These are phyloP conservation scores for Drosophila peninsularis DNA, from an alignment of 2,888 invertebrate species.

Conservation along the genomic window DNA sequence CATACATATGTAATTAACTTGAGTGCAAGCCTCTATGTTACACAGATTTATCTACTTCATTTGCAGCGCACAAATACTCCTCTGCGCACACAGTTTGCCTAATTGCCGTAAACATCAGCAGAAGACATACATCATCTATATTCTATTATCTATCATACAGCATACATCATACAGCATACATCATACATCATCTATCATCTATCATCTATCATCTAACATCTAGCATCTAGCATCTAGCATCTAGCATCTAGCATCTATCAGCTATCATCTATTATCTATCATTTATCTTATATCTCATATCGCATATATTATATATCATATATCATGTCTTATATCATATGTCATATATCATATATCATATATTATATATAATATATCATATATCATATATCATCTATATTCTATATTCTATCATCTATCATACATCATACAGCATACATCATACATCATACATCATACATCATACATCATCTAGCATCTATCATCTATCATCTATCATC, in stretches of 20 bases:
- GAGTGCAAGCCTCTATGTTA: not conserved
- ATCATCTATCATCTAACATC: too few relatives aligned
- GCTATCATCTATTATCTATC: not conserved
- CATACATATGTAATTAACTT: slow-evolving; percentile 3
- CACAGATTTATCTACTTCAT: not conserved
- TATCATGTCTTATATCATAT: not conserved
- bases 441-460: not conserved
- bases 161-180: too few relatives aligned
- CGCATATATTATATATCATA: not conserved
- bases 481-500: not conserved
- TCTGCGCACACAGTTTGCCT: not conserved
- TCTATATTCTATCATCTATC: not conserved
- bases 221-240: not conserved
- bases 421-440: not conserved
- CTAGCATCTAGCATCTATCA: not conserved
- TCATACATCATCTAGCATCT: not conserved
- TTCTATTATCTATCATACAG: not conserved
- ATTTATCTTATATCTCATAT: not conserved
- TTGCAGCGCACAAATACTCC: not conserved
- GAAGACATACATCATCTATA: not conserved
- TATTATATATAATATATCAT: not conserved
- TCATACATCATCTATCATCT: too few relatives aligned
- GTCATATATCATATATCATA: not conserved
- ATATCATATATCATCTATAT: not conserved
- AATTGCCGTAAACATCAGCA: not conserved